These are phyloP conservation scores for Pygmarrhopalites habei DNA, from an alignment of 1,140 invertebrate genomes.

Conservation along the genomic window DNA sequence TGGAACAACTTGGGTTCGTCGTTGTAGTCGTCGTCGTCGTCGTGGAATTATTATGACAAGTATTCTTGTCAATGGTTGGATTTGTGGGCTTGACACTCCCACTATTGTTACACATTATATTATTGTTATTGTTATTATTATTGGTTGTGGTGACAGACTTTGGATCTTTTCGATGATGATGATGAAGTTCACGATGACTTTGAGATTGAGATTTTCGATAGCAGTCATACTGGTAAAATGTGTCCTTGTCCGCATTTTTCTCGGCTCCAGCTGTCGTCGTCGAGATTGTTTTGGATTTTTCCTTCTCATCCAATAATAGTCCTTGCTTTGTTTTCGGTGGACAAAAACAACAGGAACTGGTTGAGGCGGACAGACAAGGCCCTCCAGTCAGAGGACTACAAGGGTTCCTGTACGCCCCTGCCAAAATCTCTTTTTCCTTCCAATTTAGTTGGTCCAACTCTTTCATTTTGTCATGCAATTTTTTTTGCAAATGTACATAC, in stretches of 20 bases:
- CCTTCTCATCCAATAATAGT: constrained; percentile 19
- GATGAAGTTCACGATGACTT: constrained; percentile 31
- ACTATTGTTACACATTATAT: no score
- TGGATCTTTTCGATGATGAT: neutral
- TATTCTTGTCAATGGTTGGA: no score
- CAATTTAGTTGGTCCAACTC: constrained; percentile 76
- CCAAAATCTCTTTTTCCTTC: constrained; percentile 65
- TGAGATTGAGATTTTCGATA: constrained; percentile 34
- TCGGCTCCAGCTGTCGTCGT: neutral
- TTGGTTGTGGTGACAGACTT: no score
- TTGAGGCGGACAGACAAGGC: constrained; percentile 27
- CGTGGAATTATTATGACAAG: no score
- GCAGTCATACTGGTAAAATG: constrained; percentile 29
- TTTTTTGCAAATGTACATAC: constrained; percentile 77
- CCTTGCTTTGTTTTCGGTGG: constrained; percentile 18
- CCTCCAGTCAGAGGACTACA: constrained; percentile 23
- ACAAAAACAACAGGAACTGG: constrained; percentile 37
- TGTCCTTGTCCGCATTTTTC: constrained; percentile 11
- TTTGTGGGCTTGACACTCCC: no score
- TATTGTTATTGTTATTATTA: no score
- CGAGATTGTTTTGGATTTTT: constrained; percentile 33
- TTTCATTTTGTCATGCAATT: constrained; percentile 74
- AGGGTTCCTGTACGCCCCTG: constrained; percentile 25
- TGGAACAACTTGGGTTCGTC: no score
- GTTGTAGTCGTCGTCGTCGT: no score